Base-by-base conservation (phyloP, 2,113 vertebrate species). In the Nematolebias whitei region DNA sequence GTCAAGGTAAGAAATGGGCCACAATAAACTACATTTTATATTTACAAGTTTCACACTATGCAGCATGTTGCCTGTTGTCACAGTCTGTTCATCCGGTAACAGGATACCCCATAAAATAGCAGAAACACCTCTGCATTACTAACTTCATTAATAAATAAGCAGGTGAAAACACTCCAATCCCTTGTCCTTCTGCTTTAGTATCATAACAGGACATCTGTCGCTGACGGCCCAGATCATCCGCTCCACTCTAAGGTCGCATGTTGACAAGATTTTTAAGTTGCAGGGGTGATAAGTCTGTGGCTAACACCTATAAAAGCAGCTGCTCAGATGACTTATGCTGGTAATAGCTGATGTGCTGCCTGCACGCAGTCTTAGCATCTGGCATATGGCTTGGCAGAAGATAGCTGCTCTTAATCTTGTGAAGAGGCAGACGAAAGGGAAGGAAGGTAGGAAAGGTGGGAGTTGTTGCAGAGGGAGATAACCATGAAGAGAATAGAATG, bases 221-320 rank as follows among this genome's bases (percentile, higher is more conserved):
- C 83, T 19, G 62, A 79, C 47, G 66, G 61, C 61, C 51, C 65
- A 73, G 75, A 82, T 80, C 83, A 78, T 63, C 66, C 55, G 1
- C 61, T 19, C 23, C 7, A 61, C 61, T 65, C 67, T 55, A 41
- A 85, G 83, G 83, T 87, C 81, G 65, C 55, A 74, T 71, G 56
- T 76, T 82, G 81, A 82, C 78, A 80, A 76, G 83, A 80, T 87
- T 83, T n/a, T 74, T 22, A 65, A 71, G 79, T 68, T 76, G 65
- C 65, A 68, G 71, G 61, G 74, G 72, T 81, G 77, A 79, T 56
- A 26, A 63, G 60, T 82, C 65, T 67, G 74, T n/a, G 56, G 73
- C 57, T 81, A 71, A 76, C 84, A 78, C 82, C 68, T 83, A 71
- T 74, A 56, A 59, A 74, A 64, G 81, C 80, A 83, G 81, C 79